Evolutionary conservation across 30 jellyfish, hydroid and myxozoan genomes (phyloP), one percentile per base, ranked within the genome.

Genomic region (Aurelia coerulea): DNA sequence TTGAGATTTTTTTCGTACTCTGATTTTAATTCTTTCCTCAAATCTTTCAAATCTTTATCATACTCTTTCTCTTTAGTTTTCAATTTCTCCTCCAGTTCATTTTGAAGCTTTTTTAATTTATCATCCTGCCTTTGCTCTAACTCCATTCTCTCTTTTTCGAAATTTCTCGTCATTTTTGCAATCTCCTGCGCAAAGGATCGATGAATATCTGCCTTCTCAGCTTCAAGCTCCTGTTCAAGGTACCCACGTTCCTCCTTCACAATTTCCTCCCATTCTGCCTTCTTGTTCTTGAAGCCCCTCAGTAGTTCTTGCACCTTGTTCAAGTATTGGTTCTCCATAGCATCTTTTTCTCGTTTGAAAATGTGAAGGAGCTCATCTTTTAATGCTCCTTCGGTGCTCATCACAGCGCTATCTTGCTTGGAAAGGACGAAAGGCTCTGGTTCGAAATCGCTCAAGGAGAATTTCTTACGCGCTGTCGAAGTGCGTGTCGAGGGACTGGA

Each of bases 241-340:
- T 41, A 90, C 68, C 90, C 97, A 14, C 99, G 76, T 58, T 95
- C 99, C 52, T 89, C 91, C 52, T 63, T 79, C 80, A 95, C 99
- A 73, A 95, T 78, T 39, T 76, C 88, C 68, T 95, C 99, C 99
- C 99, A 95, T 56, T 95, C 99, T 2, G 79, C 76, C 78, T 95
- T 95, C 79, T 95, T 95, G 14, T 37, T 68, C 51, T 90, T 89
- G 65, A 95, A 95, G 3, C 97, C 92, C 68, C 91, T 81, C 68
- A 95, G 87, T 34, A 95, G 93, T 50, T 80, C 94, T 52, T 89
- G 96, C 16, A 95, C 91, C 59, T 89, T 95, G 79, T 56, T 62
- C 19, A 68, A 58, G 62, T 89, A 85, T 18, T 89, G 95, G 80
- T 80, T 73, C 59, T 95, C 99, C 96, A 95, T 89, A 39, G 95